Percentiles rank a stretch among this genome's conserved stretches.
phyloP scores from a whole-genome alignment of 1,140 invertebrate genomes.

The Drosophila dunni region DNA sequence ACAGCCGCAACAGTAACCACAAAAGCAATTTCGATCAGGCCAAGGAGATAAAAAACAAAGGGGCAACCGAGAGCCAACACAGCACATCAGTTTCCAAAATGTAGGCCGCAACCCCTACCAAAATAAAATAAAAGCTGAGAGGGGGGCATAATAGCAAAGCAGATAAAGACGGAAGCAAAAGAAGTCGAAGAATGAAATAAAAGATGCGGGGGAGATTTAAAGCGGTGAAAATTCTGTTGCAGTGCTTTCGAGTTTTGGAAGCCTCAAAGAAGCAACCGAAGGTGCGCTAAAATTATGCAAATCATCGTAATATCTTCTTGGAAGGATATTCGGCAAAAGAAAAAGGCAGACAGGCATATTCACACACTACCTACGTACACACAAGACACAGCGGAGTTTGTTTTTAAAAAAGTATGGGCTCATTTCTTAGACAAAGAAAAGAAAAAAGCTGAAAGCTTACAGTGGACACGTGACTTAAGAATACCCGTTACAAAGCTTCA shows the following conservation, averaged over 20 bases:
- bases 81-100: conserved; percentile 80
- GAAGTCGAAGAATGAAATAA: conserved; percentile 11
- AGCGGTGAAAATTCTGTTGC: conserved; percentile 43
- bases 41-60: conserved; percentile 69
- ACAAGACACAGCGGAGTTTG: conserved; percentile 18
- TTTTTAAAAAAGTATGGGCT: conserved; percentile 17
- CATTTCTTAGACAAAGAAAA: no score
- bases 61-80: conserved; percentile 64
- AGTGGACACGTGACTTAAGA: no score
- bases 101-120: conserved; percentile 48
- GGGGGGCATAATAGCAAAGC: conserved; percentile 45
- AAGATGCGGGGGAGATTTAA: conserved; percentile 18
- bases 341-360: neutral
- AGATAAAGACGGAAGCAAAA: conserved; percentile 66
- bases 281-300: conserved; percentile 81
- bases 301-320: conserved; percentile 81
- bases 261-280: conserved; percentile 43
- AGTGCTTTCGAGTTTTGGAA: conserved; percentile 44
- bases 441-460: no score
- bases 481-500: no score
- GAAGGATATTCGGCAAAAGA: conserved; percentile 66
- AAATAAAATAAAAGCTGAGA: conserved; percentile 36
- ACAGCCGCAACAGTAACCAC: conserved; percentile 56
- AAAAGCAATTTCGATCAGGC: conserved; percentile 82
- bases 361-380: neutral